Percentiles rank a stretch among this genome's conserved stretches.
Conservation (phyloP, 2,113 vertebrate genomes). For the Bufo bufo region DNA sequence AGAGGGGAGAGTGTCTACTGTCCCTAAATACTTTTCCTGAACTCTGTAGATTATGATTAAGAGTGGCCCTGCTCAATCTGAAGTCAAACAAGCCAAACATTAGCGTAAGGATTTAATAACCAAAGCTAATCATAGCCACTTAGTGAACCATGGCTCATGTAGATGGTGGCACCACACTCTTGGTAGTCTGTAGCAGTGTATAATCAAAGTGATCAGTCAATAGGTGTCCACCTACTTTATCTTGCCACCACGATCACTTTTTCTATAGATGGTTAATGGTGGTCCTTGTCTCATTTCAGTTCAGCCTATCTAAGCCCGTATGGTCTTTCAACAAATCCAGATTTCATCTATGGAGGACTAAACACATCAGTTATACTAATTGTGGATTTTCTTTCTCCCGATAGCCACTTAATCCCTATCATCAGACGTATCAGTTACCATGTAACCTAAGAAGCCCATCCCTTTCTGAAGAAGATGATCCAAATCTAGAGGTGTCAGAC, state of each 20-base stretch:
- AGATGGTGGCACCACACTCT: too few species aligned
- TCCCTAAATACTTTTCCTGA: too few species aligned
- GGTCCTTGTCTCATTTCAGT: neutral
- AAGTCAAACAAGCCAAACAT: too few species aligned
- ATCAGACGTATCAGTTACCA: slow-evolving; percentile 15
- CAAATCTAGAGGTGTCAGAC: slow-evolving; percentile 71
- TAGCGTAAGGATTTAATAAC: too few species aligned
- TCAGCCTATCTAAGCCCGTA: too few species aligned
- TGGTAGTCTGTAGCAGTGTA: too few species aligned
- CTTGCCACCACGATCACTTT: neutral
- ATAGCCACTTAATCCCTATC: slow-evolving; percentile 58
- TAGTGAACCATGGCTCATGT: too few species aligned
- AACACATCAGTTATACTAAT: neutral
- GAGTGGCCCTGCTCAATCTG: too few species aligned
- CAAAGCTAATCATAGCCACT: too few species aligned
- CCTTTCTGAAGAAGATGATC: slow-evolving; percentile 66
- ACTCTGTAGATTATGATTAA: too few species aligned
- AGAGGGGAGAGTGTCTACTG: too few species aligned
- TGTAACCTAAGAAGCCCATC: slow-evolving; percentile 60
- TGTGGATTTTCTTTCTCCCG: slow-evolving; percentile 9
- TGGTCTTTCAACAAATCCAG: neutral
- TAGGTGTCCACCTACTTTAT: neutral
- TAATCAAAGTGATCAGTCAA: neutral
- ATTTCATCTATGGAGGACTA: neutral
- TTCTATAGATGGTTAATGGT: neutral